Evolutionary conservation across 2,113 vertebrate species (phyloP).

Genomic region (Galemys pyrenaicus): DNA sequence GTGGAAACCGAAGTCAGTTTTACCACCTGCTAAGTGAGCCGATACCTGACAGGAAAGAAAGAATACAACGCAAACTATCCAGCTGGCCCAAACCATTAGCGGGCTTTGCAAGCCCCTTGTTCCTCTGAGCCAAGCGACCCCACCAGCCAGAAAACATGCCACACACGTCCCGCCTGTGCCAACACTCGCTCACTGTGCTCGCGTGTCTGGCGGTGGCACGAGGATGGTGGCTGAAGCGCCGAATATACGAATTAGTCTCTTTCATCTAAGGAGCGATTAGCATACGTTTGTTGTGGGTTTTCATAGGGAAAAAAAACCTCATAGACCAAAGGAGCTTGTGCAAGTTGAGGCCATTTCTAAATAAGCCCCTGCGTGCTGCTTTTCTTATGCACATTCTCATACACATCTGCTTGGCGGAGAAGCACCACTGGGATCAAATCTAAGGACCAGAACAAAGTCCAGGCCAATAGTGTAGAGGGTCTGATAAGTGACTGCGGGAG

Average conservation of each 20-base stretch:
- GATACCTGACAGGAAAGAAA: background rate
- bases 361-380: slow-evolving; percentile 36
- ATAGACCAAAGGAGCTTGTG: background rate
- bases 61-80: background rate
- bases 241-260: slow-evolving; percentile 6
- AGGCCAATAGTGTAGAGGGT: background rate
- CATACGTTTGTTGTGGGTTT: slow-evolving; percentile 55
- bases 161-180: background rate
- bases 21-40: background rate
- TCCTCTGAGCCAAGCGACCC: background rate
- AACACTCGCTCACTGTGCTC: background rate
- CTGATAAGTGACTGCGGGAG: slow-evolving; percentile 59
- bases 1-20: background rate
- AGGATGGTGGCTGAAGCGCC: background rate
- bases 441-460: background rate
- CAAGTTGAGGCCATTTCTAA: slow-evolving; percentile 39
- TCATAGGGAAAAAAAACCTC: background rate
- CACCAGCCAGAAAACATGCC: background rate
- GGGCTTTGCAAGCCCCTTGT: background rate
- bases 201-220: background rate
- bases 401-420: slow-evolving; percentile 52
- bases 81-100: background rate
- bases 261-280: slow-evolving; percentile 33
- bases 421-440: background rate
- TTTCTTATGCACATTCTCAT: slow-evolving; percentile 47